phyloP scores from a whole-genome alignment of 2,797 vertebrate species.

The Micromesistius poutassou region DNA sequence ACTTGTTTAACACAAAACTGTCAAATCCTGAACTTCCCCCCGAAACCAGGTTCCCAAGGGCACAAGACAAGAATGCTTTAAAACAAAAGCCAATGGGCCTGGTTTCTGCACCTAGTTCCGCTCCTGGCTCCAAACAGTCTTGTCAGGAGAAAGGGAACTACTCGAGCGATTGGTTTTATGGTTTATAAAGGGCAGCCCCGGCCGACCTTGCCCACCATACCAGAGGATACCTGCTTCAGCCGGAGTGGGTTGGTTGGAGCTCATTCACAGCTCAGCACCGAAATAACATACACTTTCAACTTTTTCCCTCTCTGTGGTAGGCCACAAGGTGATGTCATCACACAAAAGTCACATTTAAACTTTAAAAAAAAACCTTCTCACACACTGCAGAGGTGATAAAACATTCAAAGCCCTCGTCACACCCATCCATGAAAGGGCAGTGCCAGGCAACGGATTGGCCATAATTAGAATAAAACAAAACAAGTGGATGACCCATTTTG shows the following conservation, averaged over 20 bases:
- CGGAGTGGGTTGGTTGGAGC: constrained; percentile 15
- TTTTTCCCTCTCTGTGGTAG: constrained; percentile 14
- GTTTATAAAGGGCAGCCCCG: constrained; percentile 27
- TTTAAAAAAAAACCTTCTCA: constrained; percentile 40
- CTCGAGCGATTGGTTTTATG: constrained; percentile 19
- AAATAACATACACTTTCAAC: constrained; percentile 14
- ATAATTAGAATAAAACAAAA: constrained; percentile 43
- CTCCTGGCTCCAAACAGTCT: constrained; percentile 54
- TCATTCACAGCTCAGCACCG: constrained; percentile 1
- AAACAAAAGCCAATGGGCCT: constrained; percentile 66
- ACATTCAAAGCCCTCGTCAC: constrained; percentile 27
- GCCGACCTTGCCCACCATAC: constrained; percentile 17
- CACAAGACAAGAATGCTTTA: constrained; percentile 71
- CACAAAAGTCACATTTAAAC: constrained; percentile 37
- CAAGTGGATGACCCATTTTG: constrained; percentile 17
- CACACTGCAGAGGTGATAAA: constrained; percentile 38
- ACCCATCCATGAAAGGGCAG: constrained; percentile 46
- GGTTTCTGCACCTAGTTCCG: constrained; percentile 57
- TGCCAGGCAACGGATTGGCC: constrained; percentile 17
- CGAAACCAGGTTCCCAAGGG: constrained; percentile 74
- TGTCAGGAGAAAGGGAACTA: constrained; percentile 33
- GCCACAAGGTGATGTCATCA: constrained; percentile 35
- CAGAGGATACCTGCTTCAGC: constrained; percentile 17
- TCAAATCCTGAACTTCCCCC: constrained; percentile 37
- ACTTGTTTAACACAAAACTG: constrained; percentile 70